A percentile compares a stretch with the other conserved stretches of the same genome.
Conservation (phyloP, 2,888 invertebrate genomes). For the Microplitis manilae region DNA sequence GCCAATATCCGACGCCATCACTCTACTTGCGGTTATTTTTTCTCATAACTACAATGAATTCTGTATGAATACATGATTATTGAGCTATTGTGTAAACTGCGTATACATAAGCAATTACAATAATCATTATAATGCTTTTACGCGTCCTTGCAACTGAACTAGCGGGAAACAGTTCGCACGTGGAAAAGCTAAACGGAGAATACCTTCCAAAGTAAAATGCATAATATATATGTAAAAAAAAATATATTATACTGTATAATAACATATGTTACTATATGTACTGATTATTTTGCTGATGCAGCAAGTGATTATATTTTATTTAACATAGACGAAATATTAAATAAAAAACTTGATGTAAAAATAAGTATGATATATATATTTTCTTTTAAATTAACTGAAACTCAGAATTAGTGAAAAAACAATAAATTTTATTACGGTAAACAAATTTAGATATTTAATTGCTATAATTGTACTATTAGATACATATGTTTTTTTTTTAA, state of each 20-base stretch:
- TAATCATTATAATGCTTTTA: conserved; percentile 10
- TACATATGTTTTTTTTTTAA: too few species aligned
- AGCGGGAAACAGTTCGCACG: conserved; percentile 16
- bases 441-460: too few species aligned
- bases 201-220: neutral
- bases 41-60: conserved; percentile 6
- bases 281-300: too few species aligned
- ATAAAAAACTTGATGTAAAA: too few species aligned
- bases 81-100: conserved; percentile 6
- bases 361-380: too few species aligned
- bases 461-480: too few species aligned
- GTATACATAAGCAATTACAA: neutral
- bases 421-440: too few species aligned
- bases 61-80: conserved; percentile 7
- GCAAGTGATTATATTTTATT: too few species aligned
- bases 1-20: conserved; percentile 5
- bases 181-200: conserved; percentile 24
- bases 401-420: too few species aligned
- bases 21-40: neutral
- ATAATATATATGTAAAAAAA: neutral
- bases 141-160: conserved; percentile 22
- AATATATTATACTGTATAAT: neutral
- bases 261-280: too few species aligned
- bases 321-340: too few species aligned
- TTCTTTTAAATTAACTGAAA: too few species aligned